phyloP scores from a whole-genome alignment of 2,888 invertebrate genomes.

The Heterodera filipjevi region DNA sequence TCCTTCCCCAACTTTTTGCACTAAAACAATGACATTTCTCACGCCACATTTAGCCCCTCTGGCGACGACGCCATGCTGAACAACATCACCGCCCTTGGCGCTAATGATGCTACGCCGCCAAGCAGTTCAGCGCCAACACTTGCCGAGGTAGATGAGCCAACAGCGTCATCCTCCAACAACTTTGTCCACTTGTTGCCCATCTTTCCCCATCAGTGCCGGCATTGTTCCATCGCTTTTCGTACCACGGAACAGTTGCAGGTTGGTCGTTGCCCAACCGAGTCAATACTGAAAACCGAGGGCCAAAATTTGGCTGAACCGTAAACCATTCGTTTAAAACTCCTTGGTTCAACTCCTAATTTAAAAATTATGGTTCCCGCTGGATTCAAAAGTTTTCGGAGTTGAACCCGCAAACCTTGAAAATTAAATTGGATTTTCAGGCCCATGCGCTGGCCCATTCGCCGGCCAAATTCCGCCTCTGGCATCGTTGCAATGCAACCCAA shows the following conservation, averaged over 20 bases:
- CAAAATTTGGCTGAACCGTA: too few species aligned
- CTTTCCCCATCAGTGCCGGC: slow-evolving; percentile 11
- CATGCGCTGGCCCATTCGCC: slow-evolving; percentile 17
- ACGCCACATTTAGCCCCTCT: neutral
- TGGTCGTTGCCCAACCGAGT: neutral
- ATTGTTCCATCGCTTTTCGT: slow-evolving; percentile 27
- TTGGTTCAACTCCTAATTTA: too few species aligned
- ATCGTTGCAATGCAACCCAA: neutral
- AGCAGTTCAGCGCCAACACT: neutral
- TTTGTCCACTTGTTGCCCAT: neutral
- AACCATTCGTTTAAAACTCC: too few species aligned
- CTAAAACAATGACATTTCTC: neutral
- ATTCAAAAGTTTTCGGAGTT: too few species aligned
- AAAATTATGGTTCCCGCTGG: too few species aligned
- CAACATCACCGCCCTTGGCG: neutral
- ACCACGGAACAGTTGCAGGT: slow-evolving; percentile 17
- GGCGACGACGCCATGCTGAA: neutral
- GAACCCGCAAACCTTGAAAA: too few species aligned
- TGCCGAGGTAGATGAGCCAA: neutral
- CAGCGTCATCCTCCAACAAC: neutral
- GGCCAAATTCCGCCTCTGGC: slow-evolving; percentile 12
- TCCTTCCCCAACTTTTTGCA: neutral
- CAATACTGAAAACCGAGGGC: too few species aligned
- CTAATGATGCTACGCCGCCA: neutral
- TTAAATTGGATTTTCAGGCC: neutral